phyloP scores from a whole-genome alignment of 2,797 vertebrate species.

The Cynopterus sphinx region DNA sequence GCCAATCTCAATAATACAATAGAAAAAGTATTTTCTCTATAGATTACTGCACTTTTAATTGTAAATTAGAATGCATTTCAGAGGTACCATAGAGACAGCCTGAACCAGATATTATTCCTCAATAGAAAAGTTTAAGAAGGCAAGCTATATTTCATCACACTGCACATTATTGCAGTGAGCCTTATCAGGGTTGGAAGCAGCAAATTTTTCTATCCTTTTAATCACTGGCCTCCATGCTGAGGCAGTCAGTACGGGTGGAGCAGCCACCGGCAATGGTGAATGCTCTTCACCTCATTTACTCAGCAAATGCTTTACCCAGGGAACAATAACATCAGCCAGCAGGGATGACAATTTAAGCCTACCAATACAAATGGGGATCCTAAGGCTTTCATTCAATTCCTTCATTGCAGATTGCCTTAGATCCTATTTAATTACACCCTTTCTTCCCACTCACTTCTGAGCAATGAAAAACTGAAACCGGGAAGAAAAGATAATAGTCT shows the following conservation, averaged over 20 bases:
- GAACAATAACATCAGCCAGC: neutral
- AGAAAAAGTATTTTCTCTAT: neutral
- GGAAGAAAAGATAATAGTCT: neutral
- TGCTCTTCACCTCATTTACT: constrained; percentile 52
- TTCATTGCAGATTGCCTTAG: neutral
- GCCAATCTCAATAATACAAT: neutral
- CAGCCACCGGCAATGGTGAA: neutral
- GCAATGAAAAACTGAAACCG: neutral
- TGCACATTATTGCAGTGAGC: neutral
- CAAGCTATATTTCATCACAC: neutral
- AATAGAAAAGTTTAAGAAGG: neutral
- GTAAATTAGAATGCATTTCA: neutral
- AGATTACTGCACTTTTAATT: neutral
- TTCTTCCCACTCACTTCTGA: neutral
- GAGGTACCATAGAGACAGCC: neutral
- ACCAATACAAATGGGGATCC: constrained; percentile 2
- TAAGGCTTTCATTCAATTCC: constrained; percentile 40
- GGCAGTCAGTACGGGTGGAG: neutral
- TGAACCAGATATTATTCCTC: neutral
- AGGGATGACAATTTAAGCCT: constrained; percentile 31
- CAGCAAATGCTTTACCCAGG: constrained; percentile 11
- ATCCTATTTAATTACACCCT: constrained; percentile 18
- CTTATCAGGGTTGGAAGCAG: neutral
- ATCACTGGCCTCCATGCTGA: constrained; percentile 28
- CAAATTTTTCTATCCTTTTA: constrained; percentile 34